Evolutionary conservation across 2,888 invertebrate genomes (phyloP), one percentile per base, ranked within the genome.

Genomic region (Cephalotes varians): DNA sequence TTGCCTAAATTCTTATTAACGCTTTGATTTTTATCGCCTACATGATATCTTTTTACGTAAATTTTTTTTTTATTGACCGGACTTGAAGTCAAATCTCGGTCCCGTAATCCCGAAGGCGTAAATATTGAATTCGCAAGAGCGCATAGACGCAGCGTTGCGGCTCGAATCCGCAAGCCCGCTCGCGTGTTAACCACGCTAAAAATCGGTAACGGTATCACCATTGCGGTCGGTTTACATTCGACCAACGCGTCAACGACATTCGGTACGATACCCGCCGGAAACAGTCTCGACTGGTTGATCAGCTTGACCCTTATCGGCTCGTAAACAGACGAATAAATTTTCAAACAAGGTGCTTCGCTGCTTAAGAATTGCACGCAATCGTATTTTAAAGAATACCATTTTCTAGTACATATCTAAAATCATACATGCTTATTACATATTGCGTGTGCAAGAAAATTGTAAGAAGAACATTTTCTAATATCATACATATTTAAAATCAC

Each of bases 141-240:
- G 72, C 49, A 69, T 56, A 76, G 65, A 51, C 25, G 34, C 76
- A 72, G 69, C 81, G 82, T 83, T 81, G 88, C 58, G 86, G 86
- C 40, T 76, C 74, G 82, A 80, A 44, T 73, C 74, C 73, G 86
- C 81, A 87, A 87, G 81, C 69, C 79, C 62, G 85, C 73, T 90
- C 88, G 88, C 85, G 87, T 86, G 87, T 79, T 88, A 88, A 89
- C 90, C 90, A 80, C 90, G 87, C n/a, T 85, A 87, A 90, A 91
- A 91, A 91, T 91, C 79, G 84, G 88, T 92, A 92, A 92, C 92
- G 92, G 92, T 92, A 92, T 92, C 92, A 88, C 86, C 90, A 90
- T 86, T 90, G 92, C 90, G 90, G 90, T 91, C 62, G 90, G 90
- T 91, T 92, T 91, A 90, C 91, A 91, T 91, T 92, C 89, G 85